Base-by-base conservation (phyloP, 2,888 invertebrate genomes). In the Macrosiphum euphorbiae region DNA sequence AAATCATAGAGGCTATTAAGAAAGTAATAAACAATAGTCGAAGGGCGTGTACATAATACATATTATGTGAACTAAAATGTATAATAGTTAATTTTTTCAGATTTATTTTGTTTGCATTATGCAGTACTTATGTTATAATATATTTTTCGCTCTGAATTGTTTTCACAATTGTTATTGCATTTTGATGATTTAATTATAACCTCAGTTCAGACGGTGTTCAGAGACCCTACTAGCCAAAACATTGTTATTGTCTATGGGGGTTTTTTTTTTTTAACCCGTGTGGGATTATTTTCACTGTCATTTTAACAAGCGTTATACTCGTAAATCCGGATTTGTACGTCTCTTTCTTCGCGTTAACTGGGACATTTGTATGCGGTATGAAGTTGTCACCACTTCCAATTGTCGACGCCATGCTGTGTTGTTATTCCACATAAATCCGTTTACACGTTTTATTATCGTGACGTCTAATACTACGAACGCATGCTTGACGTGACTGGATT, bases 351-450 rank as follows among this genome's bases (percentile, higher is more conserved):
- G 16, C 88, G n/a, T 41, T 41, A 55, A 55, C 88, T 1, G 35
- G 20, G 35, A 55, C 41, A 41, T 88, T 88, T 88, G 26, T 55
- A 55, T 88, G 44, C 44, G 55, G 55, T 55, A 41, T 55, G 88
- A 55, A 88, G 52, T 88, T 88, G 35, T 88, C 88, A 58, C 88
- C 88, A 88, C 88, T 88, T 41, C 50, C 52, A 52, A 55, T 87
- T n/a, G 86, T 28, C 44, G 86, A 24, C 55, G 55, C 58, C 88
- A n/a, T 44, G 44, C 44, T 55, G 13, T 55, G 55, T 41, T 88
- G 41, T 55, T 52, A 41, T 88, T 88, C 16, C 88, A n/a, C 20
- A 55, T 52, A 88, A 88, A 88, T 88, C 88, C 55, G 55, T 88
- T 88, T 55, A 55, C 24, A 88, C 55, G 88, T 88, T 88, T 88